Evolutionary conservation across 2,797 vertebrate species (phyloP), one percentile per base, ranked within the genome.

Genomic region (Eupleurogrammus muticus): DNA sequence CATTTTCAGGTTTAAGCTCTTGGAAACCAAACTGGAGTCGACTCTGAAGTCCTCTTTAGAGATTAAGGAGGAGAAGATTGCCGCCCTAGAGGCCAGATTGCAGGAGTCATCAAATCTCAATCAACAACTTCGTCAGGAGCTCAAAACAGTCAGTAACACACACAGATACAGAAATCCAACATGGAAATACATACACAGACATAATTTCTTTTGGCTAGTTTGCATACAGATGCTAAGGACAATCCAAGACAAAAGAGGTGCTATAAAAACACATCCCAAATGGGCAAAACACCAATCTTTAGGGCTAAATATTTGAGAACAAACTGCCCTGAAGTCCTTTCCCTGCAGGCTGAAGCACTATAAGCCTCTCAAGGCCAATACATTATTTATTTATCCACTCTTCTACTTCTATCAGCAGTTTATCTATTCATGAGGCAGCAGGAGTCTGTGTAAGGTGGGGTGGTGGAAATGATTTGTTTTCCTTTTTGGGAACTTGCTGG

Each of bases 21-120:
- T 99, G 88, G 97, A 99, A 92, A 97, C 95, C 61, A 98, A 96
- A 86, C 92, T 99, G 82, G 97, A 99, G 93, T 98, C 97, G 0
- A 97, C 97, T 0, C 89, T 99, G 62, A 99, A 98, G 85, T 98
- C 97, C 55, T 97, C 97, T n/a, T 90, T 99, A 58, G 98, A 99
- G 95, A 98, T 99, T 78, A 99, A 99, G 91, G 97, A 96, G 90
- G 97, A 99, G 92, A 99, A 99, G 94, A 99, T 99, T 49, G 96
- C 97, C 11, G 96, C 97, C 80, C 92, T 99, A 57, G 98, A 99
- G 91, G 98, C 98, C 82, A 95, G 97, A 86, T 92, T 99, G 83
- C 97, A 98, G 88, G 98, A 99, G 85, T 99, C 98, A 0, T 97
- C 96, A 19, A 99, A 98, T 90, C 95, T 99, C 62, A 99, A 99